Percentiles rank a stretch among this genome's conserved stretches.
Conservation (phyloP, 2,113 vertebrate species). For the Malaclemys terrapin region DNA sequence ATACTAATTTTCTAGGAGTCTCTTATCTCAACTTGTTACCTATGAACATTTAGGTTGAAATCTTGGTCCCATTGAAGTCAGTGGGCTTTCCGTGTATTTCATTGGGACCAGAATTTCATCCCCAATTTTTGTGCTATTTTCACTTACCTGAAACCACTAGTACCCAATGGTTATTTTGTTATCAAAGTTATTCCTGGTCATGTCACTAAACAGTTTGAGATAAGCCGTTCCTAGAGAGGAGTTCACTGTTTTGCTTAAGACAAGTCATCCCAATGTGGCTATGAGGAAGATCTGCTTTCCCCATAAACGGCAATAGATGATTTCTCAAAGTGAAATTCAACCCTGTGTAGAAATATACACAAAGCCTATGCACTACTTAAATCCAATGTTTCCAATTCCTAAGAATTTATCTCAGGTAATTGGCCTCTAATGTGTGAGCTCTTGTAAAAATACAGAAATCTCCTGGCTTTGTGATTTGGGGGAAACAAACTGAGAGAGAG, state of each 20-base stretch:
- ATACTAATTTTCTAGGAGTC: background rate
- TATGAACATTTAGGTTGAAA: background rate
- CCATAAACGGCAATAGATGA: rapidly evolving
- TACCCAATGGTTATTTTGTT: rapidly evolving
- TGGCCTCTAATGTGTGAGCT: background rate
- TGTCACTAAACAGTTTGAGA: background rate
- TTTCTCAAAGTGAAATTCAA: background rate
- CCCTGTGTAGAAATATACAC: background rate
- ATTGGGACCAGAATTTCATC: background rate
- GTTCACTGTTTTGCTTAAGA: background rate
- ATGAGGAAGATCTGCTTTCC: background rate
- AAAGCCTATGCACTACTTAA: background rate
- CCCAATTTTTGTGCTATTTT: background rate
- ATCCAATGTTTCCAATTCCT: background rate
- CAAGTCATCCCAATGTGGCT: rapidly evolving
- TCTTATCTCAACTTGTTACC: background rate
- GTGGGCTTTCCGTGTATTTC: background rate
- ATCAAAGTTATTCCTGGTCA: background rate
- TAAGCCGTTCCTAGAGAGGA: background rate
- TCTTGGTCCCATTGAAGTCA: rapidly evolving
- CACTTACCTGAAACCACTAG: background rate
- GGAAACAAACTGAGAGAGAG: background rate
- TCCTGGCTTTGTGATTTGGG: background rate
- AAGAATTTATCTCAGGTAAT: background rate
- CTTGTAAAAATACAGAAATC: background rate